These are phyloP conservation scores for Otus sunia DNA, from an alignment of 2,113 vertebrate genomes.

Conservation along the genomic window DNA sequence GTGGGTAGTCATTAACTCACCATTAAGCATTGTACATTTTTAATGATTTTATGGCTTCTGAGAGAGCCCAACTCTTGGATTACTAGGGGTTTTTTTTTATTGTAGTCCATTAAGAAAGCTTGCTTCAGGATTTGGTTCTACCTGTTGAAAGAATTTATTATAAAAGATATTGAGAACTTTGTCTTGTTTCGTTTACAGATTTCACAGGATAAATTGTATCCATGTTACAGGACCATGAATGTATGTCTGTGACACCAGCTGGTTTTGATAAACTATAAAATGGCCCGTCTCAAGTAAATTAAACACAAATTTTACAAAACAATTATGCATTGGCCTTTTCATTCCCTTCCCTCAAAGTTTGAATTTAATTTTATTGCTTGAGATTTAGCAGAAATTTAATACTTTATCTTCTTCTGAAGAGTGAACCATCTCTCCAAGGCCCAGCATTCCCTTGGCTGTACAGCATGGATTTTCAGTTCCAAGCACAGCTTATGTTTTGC, in stretches of 20 bases:
- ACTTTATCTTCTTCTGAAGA: neutral
- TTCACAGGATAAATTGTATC: constrained; percentile 1
- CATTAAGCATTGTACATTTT: neutral
- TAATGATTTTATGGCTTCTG: neutral
- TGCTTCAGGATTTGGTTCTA: neutral
- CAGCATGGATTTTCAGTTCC: neutral
- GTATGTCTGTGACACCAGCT: constrained; percentile 27
- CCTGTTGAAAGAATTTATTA: constrained; percentile 55
- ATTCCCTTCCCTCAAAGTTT: neutral
- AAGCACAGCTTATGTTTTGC: neutral
- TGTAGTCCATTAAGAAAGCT: neutral
- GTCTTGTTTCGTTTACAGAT: neutral
- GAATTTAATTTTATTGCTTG: neutral
- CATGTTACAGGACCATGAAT: neutral
- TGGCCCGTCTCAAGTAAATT: neutral
- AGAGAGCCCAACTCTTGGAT: neutral
- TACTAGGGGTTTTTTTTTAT: neutral
- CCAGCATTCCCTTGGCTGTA: neutral
- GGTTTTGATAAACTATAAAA: constrained; percentile 35
- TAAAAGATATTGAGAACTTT: neutral
- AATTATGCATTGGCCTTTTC: neutral
- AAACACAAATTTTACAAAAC: constrained; percentile 23
- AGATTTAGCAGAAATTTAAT: constrained; percentile 15
- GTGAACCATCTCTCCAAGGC: neutral
- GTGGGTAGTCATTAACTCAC: neutral